Conservation (phyloP, 2,113 vertebrate species). For the Phalacrocorax pelagicus region DNA sequence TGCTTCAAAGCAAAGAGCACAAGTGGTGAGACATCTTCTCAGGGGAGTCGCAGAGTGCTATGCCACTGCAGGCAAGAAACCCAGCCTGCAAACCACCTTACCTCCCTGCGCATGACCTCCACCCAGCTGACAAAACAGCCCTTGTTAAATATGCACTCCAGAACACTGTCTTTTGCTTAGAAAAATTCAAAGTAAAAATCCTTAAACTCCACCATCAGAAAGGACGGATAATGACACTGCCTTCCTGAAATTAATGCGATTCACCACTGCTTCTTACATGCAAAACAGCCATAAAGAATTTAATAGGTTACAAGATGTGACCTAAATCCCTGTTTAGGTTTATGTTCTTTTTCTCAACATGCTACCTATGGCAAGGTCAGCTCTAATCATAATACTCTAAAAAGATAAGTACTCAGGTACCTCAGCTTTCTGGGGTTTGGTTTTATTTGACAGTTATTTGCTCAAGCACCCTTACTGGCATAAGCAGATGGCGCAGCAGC, state of each 20-base stretch:
- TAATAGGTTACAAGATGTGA: not conserved
- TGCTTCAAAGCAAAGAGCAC: not conserved
- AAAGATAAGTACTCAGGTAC: not conserved
- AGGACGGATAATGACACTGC: not conserved
- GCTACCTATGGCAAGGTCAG: not conserved
- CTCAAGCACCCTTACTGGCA: not conserved
- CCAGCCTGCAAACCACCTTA: not conserved
- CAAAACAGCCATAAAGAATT: not conserved
- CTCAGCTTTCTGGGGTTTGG: not conserved
- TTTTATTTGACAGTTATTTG: not conserved
- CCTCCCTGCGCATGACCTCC: not conserved
- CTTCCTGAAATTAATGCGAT: not conserved
- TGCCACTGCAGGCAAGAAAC: not conserved
- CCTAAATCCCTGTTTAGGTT: not conserved
- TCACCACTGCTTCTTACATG: not conserved
- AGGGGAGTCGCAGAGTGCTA: not conserved
- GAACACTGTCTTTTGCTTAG: not conserved
- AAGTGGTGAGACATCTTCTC: not conserved
- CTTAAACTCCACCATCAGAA: not conserved
- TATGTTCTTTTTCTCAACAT: not conserved
- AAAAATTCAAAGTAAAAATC: not conserved
- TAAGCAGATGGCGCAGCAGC: not conserved
- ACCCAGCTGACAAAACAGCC: not conserved
- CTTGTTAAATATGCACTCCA: not conserved
- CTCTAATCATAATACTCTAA: not conserved